Conservation (phyloP, 1,140 invertebrate species). For the Caerostris darwini region DNA sequence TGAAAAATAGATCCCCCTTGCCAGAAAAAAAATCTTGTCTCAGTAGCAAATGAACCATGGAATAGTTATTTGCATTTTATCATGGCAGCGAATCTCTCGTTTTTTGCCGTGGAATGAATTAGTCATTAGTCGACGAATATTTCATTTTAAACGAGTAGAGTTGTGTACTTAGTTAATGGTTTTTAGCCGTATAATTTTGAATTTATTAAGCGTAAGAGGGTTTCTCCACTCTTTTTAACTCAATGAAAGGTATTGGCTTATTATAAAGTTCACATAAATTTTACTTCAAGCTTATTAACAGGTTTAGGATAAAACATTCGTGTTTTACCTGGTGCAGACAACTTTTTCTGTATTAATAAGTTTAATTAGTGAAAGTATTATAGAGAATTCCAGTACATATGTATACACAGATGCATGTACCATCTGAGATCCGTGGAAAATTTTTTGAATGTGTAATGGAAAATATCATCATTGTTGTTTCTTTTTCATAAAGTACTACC, state of each 20-base stretch:
- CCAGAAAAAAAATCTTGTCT: not conserved
- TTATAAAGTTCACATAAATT: no score
- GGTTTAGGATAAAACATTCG: no score
- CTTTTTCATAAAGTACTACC: no score
- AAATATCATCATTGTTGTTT: no score
- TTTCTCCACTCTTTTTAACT: not conserved
- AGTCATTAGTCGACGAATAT: not conserved
- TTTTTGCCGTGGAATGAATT: not conserved
- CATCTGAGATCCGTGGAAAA: no score
- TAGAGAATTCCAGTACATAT: no score
- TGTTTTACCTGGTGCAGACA: no score
- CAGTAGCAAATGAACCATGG: not conserved
- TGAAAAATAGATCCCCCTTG: not conserved
- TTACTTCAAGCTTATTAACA: no score
- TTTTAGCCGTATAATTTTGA: not conserved
- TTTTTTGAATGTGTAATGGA: no score
- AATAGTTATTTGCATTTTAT: not conserved
- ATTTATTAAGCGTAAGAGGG: not conserved
- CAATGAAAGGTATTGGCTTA: not conserved
- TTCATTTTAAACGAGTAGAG: not conserved
- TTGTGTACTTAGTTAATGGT: not conserved
- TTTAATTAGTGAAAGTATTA: no score
- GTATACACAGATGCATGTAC: no score
- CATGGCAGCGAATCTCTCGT: not conserved
- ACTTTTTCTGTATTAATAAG: no score